Conservation (phyloP, 2,797 vertebrate species). For the Sarcophilus harrisii region DNA sequence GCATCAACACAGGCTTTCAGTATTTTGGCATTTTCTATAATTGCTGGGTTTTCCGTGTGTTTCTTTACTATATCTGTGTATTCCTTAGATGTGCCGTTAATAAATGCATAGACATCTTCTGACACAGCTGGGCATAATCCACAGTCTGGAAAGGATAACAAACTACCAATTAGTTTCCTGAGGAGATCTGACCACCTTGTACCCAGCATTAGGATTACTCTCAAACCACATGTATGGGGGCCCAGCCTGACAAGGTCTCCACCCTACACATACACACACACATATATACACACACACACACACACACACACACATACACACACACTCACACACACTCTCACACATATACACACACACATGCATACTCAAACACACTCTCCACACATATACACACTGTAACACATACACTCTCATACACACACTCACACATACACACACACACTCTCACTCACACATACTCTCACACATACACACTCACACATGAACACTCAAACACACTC, state of each 20-base stretch:
- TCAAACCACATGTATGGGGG: not conserved
- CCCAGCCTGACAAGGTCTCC: not conserved
- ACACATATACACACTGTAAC: too few relatives aligned
- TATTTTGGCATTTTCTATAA: not conserved
- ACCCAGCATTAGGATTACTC: not conserved
- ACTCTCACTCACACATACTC: too few relatives aligned
- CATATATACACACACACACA: too few relatives aligned
- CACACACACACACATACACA: too few relatives aligned
- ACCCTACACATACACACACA: not conserved
- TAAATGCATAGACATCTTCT: not conserved
- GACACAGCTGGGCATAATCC: not conserved
- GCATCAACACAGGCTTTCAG: not conserved
- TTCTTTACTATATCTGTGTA: not conserved
- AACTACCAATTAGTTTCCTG: not conserved
- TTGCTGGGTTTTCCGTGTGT: rapidly evolving
- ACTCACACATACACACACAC: too few relatives aligned
- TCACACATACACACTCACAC: too few relatives aligned
- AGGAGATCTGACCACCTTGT: not conserved
- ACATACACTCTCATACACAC: too few relatives aligned
- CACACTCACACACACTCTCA: too few relatives aligned
- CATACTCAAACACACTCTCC: too few relatives aligned
- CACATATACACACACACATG: too few relatives aligned
- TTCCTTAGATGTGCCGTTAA: not conserved
- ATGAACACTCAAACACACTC: too few relatives aligned
- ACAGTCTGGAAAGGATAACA: not conserved